Evolutionary conservation across 2,113 vertebrate species (phyloP), one percentile per base, ranked within the genome.

Genomic region (Microcebus ravelobensis): DNA sequence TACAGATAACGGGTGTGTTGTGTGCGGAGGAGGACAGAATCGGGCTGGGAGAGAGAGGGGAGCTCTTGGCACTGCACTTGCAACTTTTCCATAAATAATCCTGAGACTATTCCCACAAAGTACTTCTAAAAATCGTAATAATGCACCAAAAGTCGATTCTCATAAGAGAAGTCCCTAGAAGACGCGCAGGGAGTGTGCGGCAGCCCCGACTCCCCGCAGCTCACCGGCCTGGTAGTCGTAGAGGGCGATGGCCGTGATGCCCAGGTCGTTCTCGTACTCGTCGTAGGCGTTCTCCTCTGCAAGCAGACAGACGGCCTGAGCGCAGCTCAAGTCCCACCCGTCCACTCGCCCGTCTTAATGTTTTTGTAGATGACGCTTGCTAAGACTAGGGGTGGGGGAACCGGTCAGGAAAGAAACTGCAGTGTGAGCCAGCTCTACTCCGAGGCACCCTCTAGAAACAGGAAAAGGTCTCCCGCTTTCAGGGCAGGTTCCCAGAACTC

Each of bases 211-310:
- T 11, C 10, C 5, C 0, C 5, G 45, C 0, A 57, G 18, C 99
- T 99, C 97, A 99, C 99, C 99, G 81, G 99, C 99, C 98, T 99
- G 99, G 97, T 99, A 99, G 97, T 99, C 99, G 1, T 99, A 99
- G 34, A 99, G 98, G 13, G 99, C 99, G 90, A 99, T 99, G 14
- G 99, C 99, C 0, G 99, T 99, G 97, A 99, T 98, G 8, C 99
- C 99, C 4, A 99, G 98, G 94, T 99, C 99, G 9, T 99, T 99
- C 36, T 99, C 98, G 0, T 99, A 99, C 12, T 99, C 99, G 0
- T 98, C 99, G 0, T 99, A 99, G 11, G 99, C 82, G 79, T 98
- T 98, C 31, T 97, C 98, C 55, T 99, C 99, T 99, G 95, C 1
- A 96, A 77, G 92, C 0, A 67, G 23, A 55, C 15, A 17, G 48